A percentile compares a stretch with the other conserved stretches of the same genome.
These are phyloP conservation scores for Drosophila colorata DNA, from an alignment of 2,888 invertebrate genomes.

Conservation along the genomic window DNA sequence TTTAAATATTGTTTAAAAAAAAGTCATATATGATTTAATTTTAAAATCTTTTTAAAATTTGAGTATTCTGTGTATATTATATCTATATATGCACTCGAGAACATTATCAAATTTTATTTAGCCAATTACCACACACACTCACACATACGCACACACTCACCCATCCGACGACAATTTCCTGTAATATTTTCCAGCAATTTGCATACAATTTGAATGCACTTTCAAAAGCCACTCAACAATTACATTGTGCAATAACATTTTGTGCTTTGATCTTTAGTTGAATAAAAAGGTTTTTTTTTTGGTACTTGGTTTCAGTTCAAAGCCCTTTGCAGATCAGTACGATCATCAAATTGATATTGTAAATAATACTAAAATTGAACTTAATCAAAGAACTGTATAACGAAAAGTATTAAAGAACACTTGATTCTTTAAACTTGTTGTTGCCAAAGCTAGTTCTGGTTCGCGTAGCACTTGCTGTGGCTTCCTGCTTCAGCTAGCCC, in stretches of 20 bases:
- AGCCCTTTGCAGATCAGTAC: not conserved
- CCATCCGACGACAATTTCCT: conserved; percentile 25
- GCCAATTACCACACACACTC: conserved; percentile 2
- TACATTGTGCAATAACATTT: conserved; percentile 14
- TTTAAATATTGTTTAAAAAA: too few species aligned
- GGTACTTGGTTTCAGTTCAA: not conserved
- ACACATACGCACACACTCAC: not conserved
- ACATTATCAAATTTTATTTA: conserved; percentile 14
- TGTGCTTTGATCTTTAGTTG: conserved; percentile 11
- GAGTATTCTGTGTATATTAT: not conserved
- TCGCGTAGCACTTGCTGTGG: not conserved
- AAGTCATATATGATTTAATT: too few species aligned
- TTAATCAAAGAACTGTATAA: not conserved
- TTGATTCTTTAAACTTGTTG: not conserved
- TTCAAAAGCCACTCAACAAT: conserved; percentile 16
- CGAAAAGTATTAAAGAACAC: not conserved
- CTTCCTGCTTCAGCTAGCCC: conserved; percentile 20
- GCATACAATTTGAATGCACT: conserved; percentile 43
- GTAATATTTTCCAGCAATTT: conserved; percentile 45
- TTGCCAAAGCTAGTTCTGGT: not conserved
- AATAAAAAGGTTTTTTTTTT: not conserved
- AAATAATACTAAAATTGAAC: too few species aligned
- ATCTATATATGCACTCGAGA: not conserved
- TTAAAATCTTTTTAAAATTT: too few species aligned
- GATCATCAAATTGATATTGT: too few species aligned